Evolutionary conservation across 2,113 vertebrate genomes (phyloP).

Genomic region (Tupaia chinensis): DNA sequence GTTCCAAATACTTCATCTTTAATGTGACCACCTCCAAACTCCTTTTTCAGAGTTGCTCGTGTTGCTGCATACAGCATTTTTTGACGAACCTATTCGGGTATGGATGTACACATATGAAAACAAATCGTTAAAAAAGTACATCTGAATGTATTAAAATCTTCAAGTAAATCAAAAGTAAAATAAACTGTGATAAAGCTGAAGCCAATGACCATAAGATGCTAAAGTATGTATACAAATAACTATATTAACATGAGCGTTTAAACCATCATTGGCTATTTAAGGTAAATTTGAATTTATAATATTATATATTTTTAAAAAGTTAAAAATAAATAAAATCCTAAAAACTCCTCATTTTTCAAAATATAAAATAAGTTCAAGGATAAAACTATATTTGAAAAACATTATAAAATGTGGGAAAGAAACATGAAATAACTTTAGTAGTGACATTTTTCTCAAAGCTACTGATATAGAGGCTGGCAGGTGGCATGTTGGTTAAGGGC

Average conservation of each 20-base stretch:
- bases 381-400: neutral
- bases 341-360: constrained; percentile 46
- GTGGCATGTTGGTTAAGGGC: no score
- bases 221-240: neutral
- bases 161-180: constrained; percentile 46
- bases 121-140: constrained; percentile 14
- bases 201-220: neutral
- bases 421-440: neutral
- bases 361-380: constrained; percentile 44
- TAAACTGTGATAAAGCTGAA: constrained; percentile 17
- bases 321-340: neutral
- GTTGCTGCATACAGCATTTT: constrained; percentile 99
- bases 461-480: no score
- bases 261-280: neutral
- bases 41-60: constrained; percentile 96
- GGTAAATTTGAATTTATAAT: constrained; percentile 23
- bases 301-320: constrained; percentile 20
- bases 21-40: constrained; percentile 97
- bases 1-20: constrained; percentile 98
- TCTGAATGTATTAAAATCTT: neutral
- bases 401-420: neutral
- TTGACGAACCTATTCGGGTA: constrained; percentile 92
- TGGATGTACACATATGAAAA: constrained; percentile 52
- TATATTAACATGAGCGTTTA: neutral
- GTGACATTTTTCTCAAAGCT: constrained; percentile 41